These are phyloP conservation scores for Apoderus coryli DNA, from an alignment of 2,888 invertebrate genomes.

Conservation along the genomic window DNA sequence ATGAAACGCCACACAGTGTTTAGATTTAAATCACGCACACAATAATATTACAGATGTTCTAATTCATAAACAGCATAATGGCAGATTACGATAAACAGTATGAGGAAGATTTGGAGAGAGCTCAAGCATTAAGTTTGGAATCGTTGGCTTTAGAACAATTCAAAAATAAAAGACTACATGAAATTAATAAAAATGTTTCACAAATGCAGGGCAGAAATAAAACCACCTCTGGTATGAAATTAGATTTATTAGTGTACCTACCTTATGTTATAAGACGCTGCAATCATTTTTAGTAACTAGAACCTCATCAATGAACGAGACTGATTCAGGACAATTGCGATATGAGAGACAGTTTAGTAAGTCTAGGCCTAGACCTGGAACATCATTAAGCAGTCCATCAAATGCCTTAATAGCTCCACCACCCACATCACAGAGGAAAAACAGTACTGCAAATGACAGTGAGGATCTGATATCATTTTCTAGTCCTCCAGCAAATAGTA, in stretches of 20 bases:
- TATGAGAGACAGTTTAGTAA: slow-evolving; percentile 34
- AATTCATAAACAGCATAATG: no score
- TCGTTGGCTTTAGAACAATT: slow-evolving; percentile 73
- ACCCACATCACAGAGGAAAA: slow-evolving; percentile 28
- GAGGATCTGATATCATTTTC: slow-evolving; percentile 59
- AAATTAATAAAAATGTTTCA: slow-evolving; percentile 22
- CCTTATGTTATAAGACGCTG: no score
- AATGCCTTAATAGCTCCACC: slow-evolving; percentile 36
- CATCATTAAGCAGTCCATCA: slow-evolving; percentile 32
- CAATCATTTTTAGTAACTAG: slow-evolving; percentile 24
- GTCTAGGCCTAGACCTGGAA: slow-evolving; percentile 43
- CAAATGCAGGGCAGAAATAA: slow-evolving; percentile 13
- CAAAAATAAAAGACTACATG: slow-evolving; percentile 44
- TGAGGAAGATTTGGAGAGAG: slow-evolving; percentile 75
- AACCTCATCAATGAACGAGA: slow-evolving; percentile 30
- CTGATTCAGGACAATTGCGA: slow-evolving; percentile 24
- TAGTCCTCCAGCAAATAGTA: slow-evolving; percentile 43
- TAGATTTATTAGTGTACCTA: no score
- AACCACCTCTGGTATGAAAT: slow-evolving; percentile 11
- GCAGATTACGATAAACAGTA: slow-evolving; percentile 67
- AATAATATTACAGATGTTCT: no score
- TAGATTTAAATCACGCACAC: no score
- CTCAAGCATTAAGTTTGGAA: slow-evolving; percentile 76
- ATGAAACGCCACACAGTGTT: no score
- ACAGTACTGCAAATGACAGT: slow-evolving; percentile 31